These are phyloP conservation scores for Pristionchus maxplancki DNA, from an alignment of 2,888 invertebrate species.

Conservation along the genomic window DNA sequence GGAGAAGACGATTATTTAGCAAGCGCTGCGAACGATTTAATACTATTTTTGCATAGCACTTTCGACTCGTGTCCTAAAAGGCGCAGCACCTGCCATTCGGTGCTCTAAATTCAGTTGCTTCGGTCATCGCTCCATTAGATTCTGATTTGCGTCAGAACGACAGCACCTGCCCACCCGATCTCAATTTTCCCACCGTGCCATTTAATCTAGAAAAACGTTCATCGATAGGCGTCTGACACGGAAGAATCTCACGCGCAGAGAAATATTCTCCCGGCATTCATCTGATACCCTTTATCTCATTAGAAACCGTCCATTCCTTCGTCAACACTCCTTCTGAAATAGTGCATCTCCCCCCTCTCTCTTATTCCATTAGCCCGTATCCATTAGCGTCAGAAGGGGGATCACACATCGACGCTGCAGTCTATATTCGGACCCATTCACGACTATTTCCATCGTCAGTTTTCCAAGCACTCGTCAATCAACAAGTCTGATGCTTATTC, in stretches of 20 bases:
- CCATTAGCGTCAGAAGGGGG: neutral
- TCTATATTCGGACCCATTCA: neutral
- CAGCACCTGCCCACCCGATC: neutral
- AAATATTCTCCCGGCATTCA: neutral
- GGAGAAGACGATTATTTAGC: neutral
- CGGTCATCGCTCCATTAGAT: neutral
- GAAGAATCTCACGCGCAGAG: neutral
- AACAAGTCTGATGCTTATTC: neutral
- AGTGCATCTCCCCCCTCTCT: neutral
- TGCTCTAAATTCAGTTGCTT: neutral
- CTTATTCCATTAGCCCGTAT: neutral
- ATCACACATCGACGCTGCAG: neutral
- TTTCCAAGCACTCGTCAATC: neutral
- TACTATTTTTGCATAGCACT: neutral
- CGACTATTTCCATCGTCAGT: neutral
- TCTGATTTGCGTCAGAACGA: neutral
- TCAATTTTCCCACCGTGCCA: neutral
- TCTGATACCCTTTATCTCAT: neutral
- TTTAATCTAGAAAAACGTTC: neutral
- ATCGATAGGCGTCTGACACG: neutral
- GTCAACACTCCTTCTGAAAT: neutral
- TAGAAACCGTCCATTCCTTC: neutral
- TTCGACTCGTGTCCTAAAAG: neutral
- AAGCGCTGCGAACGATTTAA: no score
- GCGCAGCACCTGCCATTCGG: neutral